These are phyloP conservation scores for Tauraco hartlaubi DNA, from an alignment of 2,797 vertebrate species.

Conservation along the genomic window DNA sequence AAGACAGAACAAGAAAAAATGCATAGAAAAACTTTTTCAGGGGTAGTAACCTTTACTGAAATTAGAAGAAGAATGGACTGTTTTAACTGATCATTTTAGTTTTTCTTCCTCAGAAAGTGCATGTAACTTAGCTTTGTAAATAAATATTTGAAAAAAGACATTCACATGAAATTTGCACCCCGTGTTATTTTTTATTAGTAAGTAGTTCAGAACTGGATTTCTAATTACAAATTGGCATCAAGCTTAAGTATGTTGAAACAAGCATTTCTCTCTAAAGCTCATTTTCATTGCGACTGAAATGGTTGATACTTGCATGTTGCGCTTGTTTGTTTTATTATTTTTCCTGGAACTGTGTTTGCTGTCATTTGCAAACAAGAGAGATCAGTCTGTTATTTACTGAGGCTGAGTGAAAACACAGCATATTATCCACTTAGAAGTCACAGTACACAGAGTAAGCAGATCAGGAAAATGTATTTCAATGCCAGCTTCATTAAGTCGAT, in stretches of 20 bases:
- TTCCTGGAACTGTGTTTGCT: slow-evolving; percentile 61
- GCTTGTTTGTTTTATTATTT: slow-evolving; percentile 55
- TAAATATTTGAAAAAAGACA: not conserved
- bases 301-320: slow-evolving; percentile 28
- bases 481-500: slow-evolving; percentile 67
- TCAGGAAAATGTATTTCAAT: slow-evolving; percentile 61
- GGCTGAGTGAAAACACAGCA: slow-evolving; percentile 36
- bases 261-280: not conserved
- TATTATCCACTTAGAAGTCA: slow-evolving; percentile 53
- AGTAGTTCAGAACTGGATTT: not conserved
- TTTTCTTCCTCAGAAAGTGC: not conserved
- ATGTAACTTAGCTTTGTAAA: not conserved
- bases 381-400: slow-evolving; percentile 64
- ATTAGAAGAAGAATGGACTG: not conserved
- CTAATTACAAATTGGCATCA: slow-evolving; percentile 18
- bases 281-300: not conserved
- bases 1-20: not conserved
- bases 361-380: slow-evolving; percentile 64
- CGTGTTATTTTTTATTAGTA: not conserved
- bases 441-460: slow-evolving; percentile 41
- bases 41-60: not conserved
- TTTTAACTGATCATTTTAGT: not conserved
- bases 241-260: not conserved
- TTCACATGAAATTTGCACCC: not conserved
- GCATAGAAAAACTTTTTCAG: not conserved